These are phyloP conservation scores for Tyria jacobaeae DNA, from an alignment of 2,888 invertebrate genomes.

Conservation along the genomic window DNA sequence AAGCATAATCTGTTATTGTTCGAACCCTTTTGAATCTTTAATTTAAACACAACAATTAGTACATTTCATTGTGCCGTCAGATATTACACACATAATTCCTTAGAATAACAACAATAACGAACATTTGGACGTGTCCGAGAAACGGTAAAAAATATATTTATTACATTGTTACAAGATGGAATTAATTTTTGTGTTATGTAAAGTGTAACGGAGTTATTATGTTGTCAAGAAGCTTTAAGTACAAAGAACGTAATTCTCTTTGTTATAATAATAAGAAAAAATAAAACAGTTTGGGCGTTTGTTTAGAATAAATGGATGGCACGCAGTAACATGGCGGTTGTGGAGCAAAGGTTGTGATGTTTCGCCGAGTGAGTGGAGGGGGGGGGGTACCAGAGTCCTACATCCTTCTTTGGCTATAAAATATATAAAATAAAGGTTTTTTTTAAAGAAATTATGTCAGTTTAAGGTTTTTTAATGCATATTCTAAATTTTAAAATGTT, in stretches of 20 bases:
- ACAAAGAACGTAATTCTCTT: slow-evolving; percentile 43
- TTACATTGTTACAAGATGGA: slow-evolving; percentile 36
- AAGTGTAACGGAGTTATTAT: slow-evolving; percentile 32
- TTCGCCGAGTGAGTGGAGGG: too few species aligned
- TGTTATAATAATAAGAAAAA: background rate
- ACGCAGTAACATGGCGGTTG: too few species aligned
- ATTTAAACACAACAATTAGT: slow-evolving; percentile 25
- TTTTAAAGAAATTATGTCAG: too few species aligned
- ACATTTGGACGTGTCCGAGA: slow-evolving; percentile 30
- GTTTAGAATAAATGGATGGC: too few species aligned
- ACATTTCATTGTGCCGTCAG: slow-evolving; percentile 30
- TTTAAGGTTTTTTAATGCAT: too few species aligned
- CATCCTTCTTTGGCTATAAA: too few species aligned
- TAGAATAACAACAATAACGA: slow-evolving; percentile 35
- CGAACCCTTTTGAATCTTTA: slow-evolving; percentile 11
- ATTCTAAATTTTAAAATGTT: too few species aligned
- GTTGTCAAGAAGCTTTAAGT: slow-evolving; percentile 20
- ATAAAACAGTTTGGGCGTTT: slow-evolving; percentile 8
- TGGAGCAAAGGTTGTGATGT: too few species aligned
- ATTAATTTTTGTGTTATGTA: slow-evolving; percentile 28
- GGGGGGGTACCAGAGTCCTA: too few species aligned
- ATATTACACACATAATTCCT: slow-evolving; percentile 45
- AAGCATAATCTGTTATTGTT: slow-evolving; percentile 14
- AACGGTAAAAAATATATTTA: slow-evolving; percentile 45
- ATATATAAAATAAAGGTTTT: too few species aligned